Conservation (phyloP, 2,888 invertebrate species). For the Hofmannophila pseudospretella region DNA sequence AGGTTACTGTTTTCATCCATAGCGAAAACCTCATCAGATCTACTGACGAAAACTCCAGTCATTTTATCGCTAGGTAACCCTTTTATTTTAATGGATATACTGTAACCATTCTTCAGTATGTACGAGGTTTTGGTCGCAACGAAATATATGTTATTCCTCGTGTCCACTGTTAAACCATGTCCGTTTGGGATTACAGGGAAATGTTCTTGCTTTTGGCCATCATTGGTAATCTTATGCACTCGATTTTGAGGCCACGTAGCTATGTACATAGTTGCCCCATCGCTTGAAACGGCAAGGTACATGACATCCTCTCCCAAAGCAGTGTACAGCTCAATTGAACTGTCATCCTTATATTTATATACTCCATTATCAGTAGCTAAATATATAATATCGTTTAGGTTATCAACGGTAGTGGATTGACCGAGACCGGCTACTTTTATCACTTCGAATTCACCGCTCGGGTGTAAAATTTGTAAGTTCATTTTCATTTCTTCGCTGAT, state of each 20-base stretch:
- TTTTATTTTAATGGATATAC: slow-evolving; percentile 56
- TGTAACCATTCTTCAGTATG: slow-evolving; percentile 43
- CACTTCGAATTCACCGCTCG: slow-evolving; percentile 44
- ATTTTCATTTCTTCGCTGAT: slow-evolving; percentile 66
- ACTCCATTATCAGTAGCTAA: slow-evolving; percentile 69
- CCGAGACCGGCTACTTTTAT: slow-evolving; percentile 62
- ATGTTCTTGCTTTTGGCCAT: slow-evolving; percentile 49
- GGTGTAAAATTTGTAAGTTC: slow-evolving; percentile 49
- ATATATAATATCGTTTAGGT: slow-evolving; percentile 65
- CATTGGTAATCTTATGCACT: slow-evolving; percentile 54
- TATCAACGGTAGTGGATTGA: slow-evolving; percentile 65
- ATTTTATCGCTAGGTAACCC: slow-evolving; percentile 56
- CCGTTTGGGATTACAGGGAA: slow-evolving; percentile 60
- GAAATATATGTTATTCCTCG: slow-evolving; percentile 61
- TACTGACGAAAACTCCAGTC: slow-evolving; percentile 58
- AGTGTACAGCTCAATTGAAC: slow-evolving; percentile 46
- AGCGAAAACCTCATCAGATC: slow-evolving; percentile 55
- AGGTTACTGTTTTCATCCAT: slow-evolving; percentile 66
- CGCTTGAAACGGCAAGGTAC: slow-evolving; percentile 55
- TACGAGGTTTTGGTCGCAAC: slow-evolving; percentile 62
- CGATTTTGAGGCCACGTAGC: slow-evolving; percentile 70
- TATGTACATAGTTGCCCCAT: slow-evolving; percentile 54
- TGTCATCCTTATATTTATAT: slow-evolving; percentile 61
- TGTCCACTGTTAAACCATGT: slow-evolving; percentile 59
- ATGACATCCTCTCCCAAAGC: slow-evolving; percentile 66